A percentile compares a stretch with the other conserved stretches of the same genome.
Evolutionary conservation across 2,797 vertebrate species (phyloP).

Genomic region (Tadarida brasiliensis): DNA sequence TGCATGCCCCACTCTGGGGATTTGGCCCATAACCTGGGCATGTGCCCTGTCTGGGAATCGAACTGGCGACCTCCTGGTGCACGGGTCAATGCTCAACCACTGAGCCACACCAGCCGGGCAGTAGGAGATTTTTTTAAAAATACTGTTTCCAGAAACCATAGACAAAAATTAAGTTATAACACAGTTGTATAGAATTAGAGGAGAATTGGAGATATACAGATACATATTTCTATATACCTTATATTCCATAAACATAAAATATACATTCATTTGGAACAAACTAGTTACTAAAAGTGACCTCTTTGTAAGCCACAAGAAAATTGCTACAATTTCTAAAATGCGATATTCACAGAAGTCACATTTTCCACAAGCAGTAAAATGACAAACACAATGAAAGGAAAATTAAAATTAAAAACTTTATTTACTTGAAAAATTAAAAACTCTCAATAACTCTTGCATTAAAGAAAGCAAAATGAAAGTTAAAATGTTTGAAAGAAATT

Average conservation of each 20-base stretch:
- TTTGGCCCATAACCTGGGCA: too few species aligned
- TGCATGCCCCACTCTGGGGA: too few species aligned
- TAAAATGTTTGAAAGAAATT: slow-evolving; percentile 22
- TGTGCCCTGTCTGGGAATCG: too few species aligned
- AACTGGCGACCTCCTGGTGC: too few species aligned
- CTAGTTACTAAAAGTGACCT: not conserved
- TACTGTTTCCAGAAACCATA: not conserved
- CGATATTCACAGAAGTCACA: not conserved
- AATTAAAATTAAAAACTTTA: not conserved
- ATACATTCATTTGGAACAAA: not conserved
- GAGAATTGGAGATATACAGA: not conserved
- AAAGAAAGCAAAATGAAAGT: not conserved
- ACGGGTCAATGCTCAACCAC: too few species aligned
- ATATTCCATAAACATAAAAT: not conserved
- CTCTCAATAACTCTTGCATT: not conserved
- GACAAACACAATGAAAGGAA: not conserved
- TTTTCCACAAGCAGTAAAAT: not conserved
- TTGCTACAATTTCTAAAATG: not conserved
- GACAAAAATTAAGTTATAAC: not conserved
- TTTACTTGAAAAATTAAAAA: not conserved
- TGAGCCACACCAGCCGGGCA: too few species aligned
- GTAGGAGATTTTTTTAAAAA: not conserved
- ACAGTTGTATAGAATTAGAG: not conserved
- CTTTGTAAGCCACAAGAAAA: not conserved
- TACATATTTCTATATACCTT: not conserved